Percentiles rank a stretch among this genome's conserved stretches.
phyloP scores from a whole-genome alignment of 2,888 invertebrate genomes.

The Calameuta pallipes region DNA sequence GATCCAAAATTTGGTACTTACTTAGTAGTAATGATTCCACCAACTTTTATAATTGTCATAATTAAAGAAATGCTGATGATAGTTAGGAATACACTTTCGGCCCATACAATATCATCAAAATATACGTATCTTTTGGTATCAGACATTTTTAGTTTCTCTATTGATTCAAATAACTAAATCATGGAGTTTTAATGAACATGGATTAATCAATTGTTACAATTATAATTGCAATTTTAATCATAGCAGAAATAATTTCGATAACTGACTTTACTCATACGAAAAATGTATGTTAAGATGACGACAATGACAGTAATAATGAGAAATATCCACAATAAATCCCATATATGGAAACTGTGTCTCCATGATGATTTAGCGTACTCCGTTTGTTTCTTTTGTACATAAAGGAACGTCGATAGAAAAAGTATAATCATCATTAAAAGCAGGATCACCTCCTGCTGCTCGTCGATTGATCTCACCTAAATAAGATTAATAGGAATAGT shows the following conservation, averaged over 20 bases:
- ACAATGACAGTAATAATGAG: not conserved
- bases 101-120: not conserved
- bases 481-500: not conserved
- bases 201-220: not conserved
- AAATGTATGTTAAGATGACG: not conserved
- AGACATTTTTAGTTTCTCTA: not conserved
- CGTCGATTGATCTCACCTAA: not conserved
- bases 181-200: not conserved
- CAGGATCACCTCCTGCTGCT: not conserved
- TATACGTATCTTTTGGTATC: not conserved
- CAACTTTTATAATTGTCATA: too few species aligned
- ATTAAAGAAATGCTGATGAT: too few species aligned
- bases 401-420: not conserved
- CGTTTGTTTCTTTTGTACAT: not conserved
- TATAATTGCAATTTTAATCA: not conserved
- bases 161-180: not conserved
- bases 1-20: not conserved
- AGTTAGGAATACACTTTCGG: not conserved
- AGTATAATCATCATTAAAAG: not conserved
- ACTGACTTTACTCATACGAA: slow-evolving; percentile 1
- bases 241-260: not conserved
- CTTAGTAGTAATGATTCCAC: not conserved
- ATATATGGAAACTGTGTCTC: not conserved
- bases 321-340: not conserved
- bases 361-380: not conserved